Base-by-base conservation (phyloP, 2,888 invertebrate species). In the Sinopyrophorus schimmeli region DNA sequence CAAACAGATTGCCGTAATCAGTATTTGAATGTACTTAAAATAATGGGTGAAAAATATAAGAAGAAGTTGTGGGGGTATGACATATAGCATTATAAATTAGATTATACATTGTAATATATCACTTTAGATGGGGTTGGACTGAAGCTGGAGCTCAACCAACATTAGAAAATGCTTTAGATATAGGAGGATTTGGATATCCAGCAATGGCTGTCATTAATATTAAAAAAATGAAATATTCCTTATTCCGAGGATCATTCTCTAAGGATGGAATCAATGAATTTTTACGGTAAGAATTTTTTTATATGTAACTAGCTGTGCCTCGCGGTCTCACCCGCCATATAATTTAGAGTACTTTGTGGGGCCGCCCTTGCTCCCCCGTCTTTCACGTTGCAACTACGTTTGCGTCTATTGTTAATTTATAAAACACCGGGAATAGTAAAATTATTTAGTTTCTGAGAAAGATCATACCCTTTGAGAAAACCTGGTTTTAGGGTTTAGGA, bases 131-230 rank as follows among this genome's bases (percentile, higher is more conserved):
- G 96, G 77, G 92, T 6, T 99, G 99, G 99, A 75, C 91, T 1
- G 97, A 98, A 72, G 97, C 93, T 26, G 90, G 86, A 5, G 80
- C 87, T 1, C 97, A 99, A 72, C 71, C 78, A 0, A 81, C 85
- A 0, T 71, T 99, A 10, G 99, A 99, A 71, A 85, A 86, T 54
- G 83, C 92, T 0, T 73, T 99, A 20, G 98, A 94, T 68, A 88
- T 99, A 58, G 99, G 99, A 54, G 99, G 85, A 3, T 99, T 99
- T 74, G 99, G 99, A 5, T 99, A 99, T 74, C 99, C 99, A 1
- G 97, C 98, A 1, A 87, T 99, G 87, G 96, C 95, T 3, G 95
- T 94, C 10, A 87, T 98, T 46, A 99, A 96, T 75, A 83, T 88
- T 7, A 92, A 96, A 74, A 99, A 99, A 76, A 89, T 94, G 84